A percentile compares a stretch with the other conserved stretches of the same genome.
phyloP scores from a whole-genome alignment of 2,797 vertebrate genomes.

The Melanotaenia trifasciata region DNA sequence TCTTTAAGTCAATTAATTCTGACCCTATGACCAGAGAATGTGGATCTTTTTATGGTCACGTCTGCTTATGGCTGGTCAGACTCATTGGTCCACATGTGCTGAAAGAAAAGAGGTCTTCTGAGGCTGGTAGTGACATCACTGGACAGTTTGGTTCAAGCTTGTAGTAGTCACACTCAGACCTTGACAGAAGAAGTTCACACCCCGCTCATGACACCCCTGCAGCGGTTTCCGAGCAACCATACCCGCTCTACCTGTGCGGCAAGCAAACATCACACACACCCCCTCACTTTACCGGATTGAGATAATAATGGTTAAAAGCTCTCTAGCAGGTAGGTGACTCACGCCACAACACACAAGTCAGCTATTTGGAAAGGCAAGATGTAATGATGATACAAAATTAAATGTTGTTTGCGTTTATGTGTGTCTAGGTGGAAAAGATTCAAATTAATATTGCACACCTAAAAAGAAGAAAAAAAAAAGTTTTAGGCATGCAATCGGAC shows the following conservation, averaged over 20 bases:
- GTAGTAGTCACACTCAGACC: constrained; percentile 39
- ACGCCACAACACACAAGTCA: constrained; percentile 68
- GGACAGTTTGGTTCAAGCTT: constrained; percentile 27
- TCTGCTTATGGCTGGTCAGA: constrained; percentile 17
- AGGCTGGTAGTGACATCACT: constrained; percentile 29
- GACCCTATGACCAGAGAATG: constrained; percentile 23
- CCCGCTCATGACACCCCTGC: constrained; percentile 86
- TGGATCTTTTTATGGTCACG: constrained; percentile 12
- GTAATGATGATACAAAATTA: constrained; percentile 48
- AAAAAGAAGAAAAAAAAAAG: background rate
- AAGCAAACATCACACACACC: constrained; percentile 80
- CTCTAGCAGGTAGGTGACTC: constrained; percentile 80
- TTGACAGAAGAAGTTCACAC: constrained; percentile 77
- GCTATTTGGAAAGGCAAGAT: constrained; percentile 48
- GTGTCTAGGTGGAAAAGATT: constrained; percentile 23
- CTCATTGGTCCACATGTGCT: constrained; percentile 2
- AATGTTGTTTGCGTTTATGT: constrained; percentile 28
- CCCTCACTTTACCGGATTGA: constrained; percentile 78
- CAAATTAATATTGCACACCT: background rate
- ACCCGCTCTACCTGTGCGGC: constrained; percentile 92
- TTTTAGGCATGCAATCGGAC: background rate
- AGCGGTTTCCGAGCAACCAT: constrained; percentile 90
- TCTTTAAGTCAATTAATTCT: constrained; percentile 40
- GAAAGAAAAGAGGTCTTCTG: constrained; percentile 12
- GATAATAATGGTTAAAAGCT: constrained; percentile 80